Evolutionary conservation across 2,888 invertebrate species (phyloP), one percentile per base, ranked within the genome.

Genomic region (Andrena bucephala): DNA sequence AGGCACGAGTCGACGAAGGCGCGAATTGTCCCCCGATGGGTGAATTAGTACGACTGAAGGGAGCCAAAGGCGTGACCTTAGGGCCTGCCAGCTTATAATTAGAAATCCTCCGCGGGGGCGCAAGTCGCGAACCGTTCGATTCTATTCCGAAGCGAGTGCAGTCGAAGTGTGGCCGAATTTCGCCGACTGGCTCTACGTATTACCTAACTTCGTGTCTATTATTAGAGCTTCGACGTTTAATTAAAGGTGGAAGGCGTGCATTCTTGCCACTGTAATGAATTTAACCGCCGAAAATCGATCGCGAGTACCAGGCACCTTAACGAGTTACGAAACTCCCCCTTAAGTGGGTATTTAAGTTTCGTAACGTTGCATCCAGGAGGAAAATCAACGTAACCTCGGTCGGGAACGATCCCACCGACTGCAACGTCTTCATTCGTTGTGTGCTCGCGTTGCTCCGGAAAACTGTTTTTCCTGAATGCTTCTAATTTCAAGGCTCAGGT

Each of bases 21-120:
- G 42, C 42, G 42, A 16, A 16, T 42, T 42, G 42, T 4, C 42
- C 42, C 1, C 42, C 16, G 42, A 42, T 16, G 42, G 42, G 16
- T 42, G 16, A 5, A 42, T 42, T 42, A 16, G 42, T 16, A 42
- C 31, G 31, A 13, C 8, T 13, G 10, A 24, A 50, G 33, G 33
- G 50, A 42, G 42, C 42, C n/a, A 52, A 52, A 59, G 33, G 27
- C 69, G 57, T 59, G 27, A 63, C 16, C 68, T 80, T 63, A 69
- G 68, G 63, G 33, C 63, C 63, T 20, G 57, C 8, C 5, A 8
- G 79, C 65, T 80, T 80, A 66, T 80, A 80, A 80, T 80, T 80
- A 80, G 81, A 80, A 65, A 60, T 79, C 80, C 57, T 13, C 36
- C 48, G 48, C 78, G 69, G 63, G 80, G 69, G 63, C 50, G 63